Conservation (phyloP, 2,113 vertebrate species). For the Chauna torquata region DNA sequence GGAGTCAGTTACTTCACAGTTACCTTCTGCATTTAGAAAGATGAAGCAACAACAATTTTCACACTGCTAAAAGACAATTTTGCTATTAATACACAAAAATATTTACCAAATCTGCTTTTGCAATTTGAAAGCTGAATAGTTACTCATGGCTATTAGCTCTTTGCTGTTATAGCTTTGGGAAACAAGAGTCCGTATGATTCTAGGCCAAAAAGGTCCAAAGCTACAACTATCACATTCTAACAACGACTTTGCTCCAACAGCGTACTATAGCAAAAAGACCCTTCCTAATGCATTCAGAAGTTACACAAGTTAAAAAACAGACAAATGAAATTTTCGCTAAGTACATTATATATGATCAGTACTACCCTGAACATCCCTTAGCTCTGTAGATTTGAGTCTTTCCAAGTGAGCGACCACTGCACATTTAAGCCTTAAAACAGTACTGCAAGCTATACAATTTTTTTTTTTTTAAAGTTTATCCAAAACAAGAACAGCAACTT, state of each 20-base stretch:
- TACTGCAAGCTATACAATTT: not conserved
- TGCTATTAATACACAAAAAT: not conserved
- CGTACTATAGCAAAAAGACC: not conserved
- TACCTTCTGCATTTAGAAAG: not conserved
- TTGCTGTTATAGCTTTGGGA: not conserved
- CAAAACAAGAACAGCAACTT: not conserved
- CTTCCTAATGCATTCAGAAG: conserved; percentile 2
- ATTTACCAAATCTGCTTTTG: not conserved
- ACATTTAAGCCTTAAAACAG: not conserved
- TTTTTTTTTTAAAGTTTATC: not conserved
- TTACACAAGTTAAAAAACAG: not conserved
- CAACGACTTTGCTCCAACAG: not conserved
- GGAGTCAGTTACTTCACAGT: not conserved
- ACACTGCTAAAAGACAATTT: not conserved
- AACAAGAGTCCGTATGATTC: not conserved
- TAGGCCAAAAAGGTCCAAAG: not conserved
- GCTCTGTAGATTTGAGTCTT: not conserved
- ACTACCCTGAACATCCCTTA: not conserved
- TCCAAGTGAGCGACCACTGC: not conserved
- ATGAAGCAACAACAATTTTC: not conserved
- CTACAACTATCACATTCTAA: not conserved
- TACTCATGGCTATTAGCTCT: not conserved
- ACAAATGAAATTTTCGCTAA: conserved; percentile 2
- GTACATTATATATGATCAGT: not conserved
- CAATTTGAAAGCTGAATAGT: not conserved